Percentiles rank a stretch among this genome's conserved stretches.
Conservation (phyloP, 2,888 invertebrate genomes). For the Leptogaster cylindrica region DNA sequence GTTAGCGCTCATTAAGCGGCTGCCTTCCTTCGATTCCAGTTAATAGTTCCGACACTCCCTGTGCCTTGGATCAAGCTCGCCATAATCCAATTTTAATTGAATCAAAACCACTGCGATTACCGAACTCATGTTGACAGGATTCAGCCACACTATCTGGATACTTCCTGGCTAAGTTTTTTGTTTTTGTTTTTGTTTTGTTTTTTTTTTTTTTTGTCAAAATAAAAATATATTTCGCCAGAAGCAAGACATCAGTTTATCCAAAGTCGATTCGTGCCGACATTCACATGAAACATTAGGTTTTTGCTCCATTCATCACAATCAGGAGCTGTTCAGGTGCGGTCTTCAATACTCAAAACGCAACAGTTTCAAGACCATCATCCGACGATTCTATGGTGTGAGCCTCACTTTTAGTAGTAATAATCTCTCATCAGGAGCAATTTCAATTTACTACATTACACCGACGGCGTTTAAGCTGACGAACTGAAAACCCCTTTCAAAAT, state of each 20-base stretch:
- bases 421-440: conserved; percentile 26
- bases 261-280: background rate
- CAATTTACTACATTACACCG: conserved; percentile 26
- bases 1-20: background rate
- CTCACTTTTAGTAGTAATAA: conserved; percentile 23
- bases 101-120: conserved; percentile 10
- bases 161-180: conserved; percentile 23
- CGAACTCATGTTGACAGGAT: conserved; percentile 23
- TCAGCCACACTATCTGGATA: background rate
- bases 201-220: no score
- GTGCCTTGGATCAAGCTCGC: background rate
- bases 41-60: background rate
- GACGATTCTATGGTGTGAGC: background rate
- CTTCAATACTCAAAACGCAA: background rate
- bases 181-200: no score
- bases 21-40: background rate
- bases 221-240: background rate
- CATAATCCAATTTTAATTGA: conserved; percentile 32
- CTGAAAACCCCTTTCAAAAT: conserved; percentile 3
- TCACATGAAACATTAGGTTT: background rate
- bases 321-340: conserved; percentile 10
- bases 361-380: background rate
- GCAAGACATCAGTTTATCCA: background rate
- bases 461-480: background rate
- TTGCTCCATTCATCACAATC: conserved; percentile 16